These are phyloP conservation scores for Tylochromis polylepis DNA, from an alignment of 2,113 vertebrate genomes.

Conservation along the genomic window DNA sequence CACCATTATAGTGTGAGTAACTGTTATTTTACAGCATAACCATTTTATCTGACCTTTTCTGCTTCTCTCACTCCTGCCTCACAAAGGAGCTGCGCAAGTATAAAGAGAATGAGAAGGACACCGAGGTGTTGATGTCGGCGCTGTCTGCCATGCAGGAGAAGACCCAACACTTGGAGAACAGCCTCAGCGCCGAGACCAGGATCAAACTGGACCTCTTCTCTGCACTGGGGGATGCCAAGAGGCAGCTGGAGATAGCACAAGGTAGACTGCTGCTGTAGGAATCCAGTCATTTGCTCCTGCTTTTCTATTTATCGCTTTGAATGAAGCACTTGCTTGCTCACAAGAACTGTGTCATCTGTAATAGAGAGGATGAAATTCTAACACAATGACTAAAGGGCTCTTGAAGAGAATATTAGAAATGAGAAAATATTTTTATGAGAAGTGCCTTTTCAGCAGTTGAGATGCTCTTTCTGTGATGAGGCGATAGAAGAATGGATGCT, in stretches of 20 bases:
- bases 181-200: conserved; percentile 94
- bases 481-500: neutral
- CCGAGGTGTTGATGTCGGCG: conserved; percentile 95
- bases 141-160: conserved; percentile 99
- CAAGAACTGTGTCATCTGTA: neutral
- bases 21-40: neutral
- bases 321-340: neutral
- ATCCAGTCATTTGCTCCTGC: neutral
- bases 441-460: neutral
- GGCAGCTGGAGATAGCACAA: conserved; percentile 98
- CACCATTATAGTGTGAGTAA: neutral
- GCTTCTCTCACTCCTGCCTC: neutral
- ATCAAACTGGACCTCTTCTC: conserved; percentile 98
- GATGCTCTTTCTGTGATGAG: neutral
- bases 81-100: conserved; percentile 90
- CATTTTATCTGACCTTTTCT: neutral
- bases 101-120: conserved; percentile 98
- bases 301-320: neutral
- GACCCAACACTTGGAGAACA: conserved; percentile 98
- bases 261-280: conserved; percentile 61
- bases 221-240: conserved; percentile 91
- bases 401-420: neutral
- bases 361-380: neutral
- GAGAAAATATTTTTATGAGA: neutral
- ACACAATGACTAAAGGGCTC: neutral